phyloP scores from a whole-genome alignment of 2,888 invertebrate species.

The Cantharis rustica region DNA sequence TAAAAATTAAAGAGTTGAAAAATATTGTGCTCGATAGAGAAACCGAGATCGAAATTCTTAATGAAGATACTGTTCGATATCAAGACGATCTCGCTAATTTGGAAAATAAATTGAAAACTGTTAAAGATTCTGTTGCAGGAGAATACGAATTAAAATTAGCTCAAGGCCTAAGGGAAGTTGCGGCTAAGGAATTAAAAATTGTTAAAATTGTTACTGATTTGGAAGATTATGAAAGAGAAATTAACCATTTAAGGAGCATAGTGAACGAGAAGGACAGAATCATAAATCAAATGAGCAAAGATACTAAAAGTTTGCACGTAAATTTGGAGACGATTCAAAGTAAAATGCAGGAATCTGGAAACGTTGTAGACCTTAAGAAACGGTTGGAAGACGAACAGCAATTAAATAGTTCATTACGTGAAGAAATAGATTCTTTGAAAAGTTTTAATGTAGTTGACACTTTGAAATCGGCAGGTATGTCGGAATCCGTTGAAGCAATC shows the following conservation, averaged over 20 bases:
- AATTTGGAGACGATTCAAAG: conserved; percentile 59
- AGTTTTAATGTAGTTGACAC: conserved; percentile 51
- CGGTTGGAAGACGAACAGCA: conserved; percentile 62
- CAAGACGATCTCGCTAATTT: conserved; percentile 60
- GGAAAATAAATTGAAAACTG: conserved; percentile 20
- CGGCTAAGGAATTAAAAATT: conserved; percentile 39
- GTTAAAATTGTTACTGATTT: conserved; percentile 37
- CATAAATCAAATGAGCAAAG: conserved; percentile 63
- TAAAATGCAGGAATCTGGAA: conserved; percentile 62
- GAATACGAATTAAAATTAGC: conserved; percentile 32
- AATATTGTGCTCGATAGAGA: conserved; percentile 54
- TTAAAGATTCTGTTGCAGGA: conserved; percentile 3
- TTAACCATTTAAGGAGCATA: conserved; percentile 61
- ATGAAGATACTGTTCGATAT: conserved; percentile 60
- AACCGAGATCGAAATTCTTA: conserved; percentile 61
- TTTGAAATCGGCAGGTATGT: conserved; percentile 47
- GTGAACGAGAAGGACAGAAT: conserved; percentile 64
- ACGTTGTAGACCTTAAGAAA: conserved; percentile 64
- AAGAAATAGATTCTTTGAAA: conserved; percentile 48
- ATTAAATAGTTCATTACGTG: conserved; percentile 51
- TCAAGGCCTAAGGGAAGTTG: conserved; percentile 35
- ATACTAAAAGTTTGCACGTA: conserved; percentile 61
- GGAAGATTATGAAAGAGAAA: conserved; percentile 59
- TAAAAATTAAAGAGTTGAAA: conserved; percentile 51
- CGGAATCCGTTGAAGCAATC: conserved; percentile 59